Conservation (phyloP, 2,797 vertebrate genomes). For the Smutsia gigantea region DNA sequence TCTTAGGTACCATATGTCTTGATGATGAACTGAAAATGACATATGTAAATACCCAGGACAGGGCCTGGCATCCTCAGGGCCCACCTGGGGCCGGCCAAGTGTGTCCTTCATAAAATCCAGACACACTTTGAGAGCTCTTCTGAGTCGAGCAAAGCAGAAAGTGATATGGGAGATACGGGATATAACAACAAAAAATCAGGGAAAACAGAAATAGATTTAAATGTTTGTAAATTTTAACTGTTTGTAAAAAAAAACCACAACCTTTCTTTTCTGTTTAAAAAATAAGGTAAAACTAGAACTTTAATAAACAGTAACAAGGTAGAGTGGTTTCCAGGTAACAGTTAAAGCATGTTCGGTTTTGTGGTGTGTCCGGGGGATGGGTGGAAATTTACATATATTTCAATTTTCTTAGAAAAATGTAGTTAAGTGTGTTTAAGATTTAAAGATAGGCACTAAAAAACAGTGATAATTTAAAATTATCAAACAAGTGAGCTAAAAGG, state of each 20-base stretch:
- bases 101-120: background rate
- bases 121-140: background rate
- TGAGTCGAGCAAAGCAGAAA: background rate
- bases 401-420: background rate
- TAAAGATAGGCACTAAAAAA: background rate
- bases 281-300: background rate
- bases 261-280: background rate
- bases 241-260: background rate
- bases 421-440: background rate
- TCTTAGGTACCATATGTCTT: background rate
- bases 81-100: background rate
- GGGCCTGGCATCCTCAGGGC: background rate
- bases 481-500: background rate
- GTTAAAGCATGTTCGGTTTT: background rate
- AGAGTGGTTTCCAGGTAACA: background rate
- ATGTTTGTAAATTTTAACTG: background rate
- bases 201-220: background rate
- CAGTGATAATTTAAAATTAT: background rate
- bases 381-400: background rate
- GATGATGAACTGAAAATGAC: background rate
- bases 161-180: background rate
- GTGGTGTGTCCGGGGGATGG: background rate
- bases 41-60: background rate
- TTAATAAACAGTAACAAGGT: background rate
- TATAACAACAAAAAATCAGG: background rate